Base-by-base conservation (phyloP, 2,888 invertebrate species). In the Epinotia brunnichana region DNA sequence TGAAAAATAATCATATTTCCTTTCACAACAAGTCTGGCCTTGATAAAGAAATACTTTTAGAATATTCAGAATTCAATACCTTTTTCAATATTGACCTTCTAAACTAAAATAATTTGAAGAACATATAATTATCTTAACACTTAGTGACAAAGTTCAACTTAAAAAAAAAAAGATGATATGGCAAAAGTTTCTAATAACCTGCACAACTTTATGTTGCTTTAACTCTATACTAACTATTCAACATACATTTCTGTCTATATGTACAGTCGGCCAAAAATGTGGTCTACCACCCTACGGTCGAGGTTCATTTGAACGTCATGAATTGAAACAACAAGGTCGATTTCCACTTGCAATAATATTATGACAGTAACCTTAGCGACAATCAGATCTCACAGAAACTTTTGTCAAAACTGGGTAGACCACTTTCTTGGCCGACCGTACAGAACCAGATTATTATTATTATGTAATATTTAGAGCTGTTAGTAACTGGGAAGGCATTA, bases 131-230 rank as follows among this genome's bases (percentile, higher is more conserved):
- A 53, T 2, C 53, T 53, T 53, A 54, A 41, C 29, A 56, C 19
- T 63, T 19, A 56, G 2, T 24, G 35, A 70, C 63, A 57, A 51
- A 19, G 24, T 9, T 56, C 17, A 29, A 13, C 35, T 35, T 56
- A 53, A 41, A n/a, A 62, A 63, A 13, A 63, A 69, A 63, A 60
- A 13, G 24, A 51, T 60, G 24, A 51, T 60, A 73, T 69, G 63
- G 62, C 68, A 73, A 62, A 17, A 35, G 48, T 56, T 51, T 61
- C 44, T 21, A 44, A 61, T 54, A 67, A 67, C 41, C 54, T 63
- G 15, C 39, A 66, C 59, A 41, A 41, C 41, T 48, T 17, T 44
- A 60, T 66, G 66, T 44, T 44, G 54, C n/a, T 67, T 29, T 44
- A 62, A 48, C 10, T 56, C 19, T 13, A 7, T 41, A 48, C 56